Percentiles rank a stretch among this genome's conserved stretches.
phyloP scores from a whole-genome alignment of 2,888 invertebrate genomes.

The Dermolepida albohirtum region DNA sequence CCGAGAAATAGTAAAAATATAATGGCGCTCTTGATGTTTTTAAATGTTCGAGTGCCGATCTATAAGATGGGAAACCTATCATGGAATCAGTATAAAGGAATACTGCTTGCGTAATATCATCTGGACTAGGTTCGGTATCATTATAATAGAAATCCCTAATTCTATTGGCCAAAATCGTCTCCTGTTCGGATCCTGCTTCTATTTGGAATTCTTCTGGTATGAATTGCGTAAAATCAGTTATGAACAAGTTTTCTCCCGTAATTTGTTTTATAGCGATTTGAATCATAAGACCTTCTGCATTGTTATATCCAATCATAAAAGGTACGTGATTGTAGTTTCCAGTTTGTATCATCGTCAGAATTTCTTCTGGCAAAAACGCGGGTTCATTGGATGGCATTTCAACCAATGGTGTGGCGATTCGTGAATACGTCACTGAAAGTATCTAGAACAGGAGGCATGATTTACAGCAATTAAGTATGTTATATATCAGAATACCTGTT shows the following conservation, averaged over 20 bases:
- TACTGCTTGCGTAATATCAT: constrained; percentile 23
- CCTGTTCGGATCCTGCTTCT: constrained; percentile 32
- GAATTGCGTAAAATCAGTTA: constrained; percentile 35
- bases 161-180: constrained; percentile 11
- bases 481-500: no score
- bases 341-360: constrained; percentile 37
- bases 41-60: constrained; percentile 21
- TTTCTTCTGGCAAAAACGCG: constrained; percentile 42
- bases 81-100: constrained; percentile 8
- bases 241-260: constrained; percentile 33
- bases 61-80: constrained; percentile 23
- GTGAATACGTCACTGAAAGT: not conserved
- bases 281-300: constrained; percentile 44
- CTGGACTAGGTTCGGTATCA: constrained; percentile 38
- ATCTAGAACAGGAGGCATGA: not conserved
- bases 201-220: constrained; percentile 44
- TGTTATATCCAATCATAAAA: constrained; percentile 45
- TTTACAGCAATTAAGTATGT: no score
- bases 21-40: constrained; percentile 23
- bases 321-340: constrained; percentile 46
- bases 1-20: constrained; percentile 39
- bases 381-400: constrained; percentile 45
- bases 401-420: constrained; percentile 34
- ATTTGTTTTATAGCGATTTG: constrained; percentile 31
- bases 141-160: constrained; percentile 39